Evolutionary conservation across 2,888 invertebrate genomes (phyloP).

Genomic region (Leptothorax acervorum): DNA sequence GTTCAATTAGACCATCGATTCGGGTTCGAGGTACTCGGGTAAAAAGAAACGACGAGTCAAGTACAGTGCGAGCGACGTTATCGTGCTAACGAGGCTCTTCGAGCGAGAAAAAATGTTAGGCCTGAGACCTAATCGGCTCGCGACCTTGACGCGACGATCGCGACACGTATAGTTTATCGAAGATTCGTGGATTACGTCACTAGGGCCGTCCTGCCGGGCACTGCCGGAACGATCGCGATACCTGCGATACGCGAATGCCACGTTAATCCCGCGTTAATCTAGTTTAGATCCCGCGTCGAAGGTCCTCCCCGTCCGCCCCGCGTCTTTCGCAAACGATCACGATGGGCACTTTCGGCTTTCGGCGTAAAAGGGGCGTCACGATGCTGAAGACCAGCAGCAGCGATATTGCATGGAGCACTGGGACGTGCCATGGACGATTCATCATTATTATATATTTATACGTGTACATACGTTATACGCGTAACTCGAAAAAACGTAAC

Average conservation of each 20-base stretch:
- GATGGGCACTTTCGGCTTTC: background rate
- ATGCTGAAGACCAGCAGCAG: background rate
- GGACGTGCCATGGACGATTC: conserved; percentile 27
- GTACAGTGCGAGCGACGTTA: background rate
- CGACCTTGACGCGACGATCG: background rate
- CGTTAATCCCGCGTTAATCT: too few species aligned
- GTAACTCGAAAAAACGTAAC: background rate
- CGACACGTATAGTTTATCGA: too few species aligned
- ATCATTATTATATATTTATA: conserved; percentile 23
- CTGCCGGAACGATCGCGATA: background rate
- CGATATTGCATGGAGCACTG: conserved; percentile 18
- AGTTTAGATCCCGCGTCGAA: background rate
- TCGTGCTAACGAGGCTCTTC: background rate
- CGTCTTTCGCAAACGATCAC: background rate
- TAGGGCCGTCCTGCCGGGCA: background rate
- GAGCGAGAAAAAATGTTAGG: too few species aligned
- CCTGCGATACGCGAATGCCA: too few species aligned
- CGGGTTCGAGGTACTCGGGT: background rate
- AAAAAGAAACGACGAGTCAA: background rate
- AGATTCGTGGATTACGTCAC: conserved; percentile 19
- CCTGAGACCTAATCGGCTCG: background rate
- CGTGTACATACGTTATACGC: background rate
- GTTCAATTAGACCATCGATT: background rate
- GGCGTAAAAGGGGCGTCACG: conserved; percentile 11
- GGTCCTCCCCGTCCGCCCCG: background rate